Evolutionary conservation across 1,140 invertebrate species (phyloP), one percentile per base, ranked within the genome.

Genomic region (Orussus abietinus): DNA sequence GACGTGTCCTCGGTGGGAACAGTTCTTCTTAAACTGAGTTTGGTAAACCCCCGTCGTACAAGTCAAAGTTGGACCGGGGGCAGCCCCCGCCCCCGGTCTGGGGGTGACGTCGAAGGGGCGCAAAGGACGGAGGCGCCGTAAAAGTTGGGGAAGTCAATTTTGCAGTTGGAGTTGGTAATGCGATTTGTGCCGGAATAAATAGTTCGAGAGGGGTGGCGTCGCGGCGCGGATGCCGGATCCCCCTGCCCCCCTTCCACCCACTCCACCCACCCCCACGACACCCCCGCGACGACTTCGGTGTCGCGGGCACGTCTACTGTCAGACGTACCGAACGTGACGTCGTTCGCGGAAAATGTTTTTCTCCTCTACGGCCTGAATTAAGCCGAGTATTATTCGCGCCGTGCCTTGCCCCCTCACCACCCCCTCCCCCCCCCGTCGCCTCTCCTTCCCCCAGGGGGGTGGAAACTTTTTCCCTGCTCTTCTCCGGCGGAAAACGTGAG

Each of bases 131-230:
- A 58, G 59, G 62, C 61, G 60, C 59, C 66, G 64, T 69, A 69
- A 72, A 72, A 72, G 66, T 72, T 70, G 60, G 60, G 55, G 53
- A 69, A 72, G 69, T 72, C 69, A 69, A 72, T 72, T 72, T 70
- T 70, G 69, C 66, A 70, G 66, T 66, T 68, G 55, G 62, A 70
- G 67, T 72, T 72, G 66, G 66, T 72, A 72, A 70, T 70, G 64
- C 69, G 66, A 72, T 69, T 72, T 70, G 67, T 66, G 66, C 62
- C 58, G 63, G 64, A 70, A 72, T 70, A 70, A 69, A 70, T 72
- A 72, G 66, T 69, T 64, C 49, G 46, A 40, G 53, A 55, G 51
- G 42, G 42, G 42, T 13, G 45, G 40, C 38, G 45, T 36, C 38
- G 13, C 36, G 21, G 28, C 26, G 34, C 33, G 28, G 21, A 38